Percentiles rank a stretch among this genome's conserved stretches.
Conservation (phyloP, 2,113 vertebrate genomes). For the Gasterosteus aculeatus region DNA sequence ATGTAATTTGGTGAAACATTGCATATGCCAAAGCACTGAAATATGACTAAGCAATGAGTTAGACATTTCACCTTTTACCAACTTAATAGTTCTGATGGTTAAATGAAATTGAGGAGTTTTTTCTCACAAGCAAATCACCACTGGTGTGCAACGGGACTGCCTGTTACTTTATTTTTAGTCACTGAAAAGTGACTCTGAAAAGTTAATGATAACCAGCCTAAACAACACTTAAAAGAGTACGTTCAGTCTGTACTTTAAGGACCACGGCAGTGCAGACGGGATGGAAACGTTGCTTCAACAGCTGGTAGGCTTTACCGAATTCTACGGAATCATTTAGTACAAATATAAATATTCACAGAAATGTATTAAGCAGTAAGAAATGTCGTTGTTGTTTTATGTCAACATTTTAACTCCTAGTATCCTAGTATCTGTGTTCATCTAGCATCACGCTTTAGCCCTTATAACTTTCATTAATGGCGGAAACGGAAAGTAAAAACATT, state of each 20-base stretch:
- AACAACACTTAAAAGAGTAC: constrained; percentile 44
- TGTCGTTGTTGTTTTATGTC: background rate
- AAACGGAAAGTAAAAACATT: background rate
- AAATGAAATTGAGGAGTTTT: background rate
- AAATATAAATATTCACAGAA: background rate
- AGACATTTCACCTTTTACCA: background rate
- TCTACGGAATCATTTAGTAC: background rate
- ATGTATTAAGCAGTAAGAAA: background rate
- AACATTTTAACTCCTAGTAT: background rate
- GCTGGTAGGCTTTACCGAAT: constrained; percentile 66
- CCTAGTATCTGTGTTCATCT: background rate
- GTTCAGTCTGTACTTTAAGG: background rate
- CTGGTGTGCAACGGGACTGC: background rate
- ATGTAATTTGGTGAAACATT: too few species aligned
- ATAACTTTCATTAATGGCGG: background rate
- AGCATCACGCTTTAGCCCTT: background rate
- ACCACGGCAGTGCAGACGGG: constrained; percentile 10
- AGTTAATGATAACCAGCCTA: constrained; percentile 71
- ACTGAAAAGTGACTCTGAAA: constrained; percentile 15
- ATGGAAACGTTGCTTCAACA: constrained; percentile 71
- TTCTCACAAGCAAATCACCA: background rate
- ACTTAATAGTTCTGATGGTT: background rate
- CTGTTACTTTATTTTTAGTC: constrained; percentile 14
- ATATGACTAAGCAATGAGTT: background rate
- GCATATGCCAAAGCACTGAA: too few species aligned